Conservation (phyloP, 2,888 invertebrate species). For the Adela reaumurella region DNA sequence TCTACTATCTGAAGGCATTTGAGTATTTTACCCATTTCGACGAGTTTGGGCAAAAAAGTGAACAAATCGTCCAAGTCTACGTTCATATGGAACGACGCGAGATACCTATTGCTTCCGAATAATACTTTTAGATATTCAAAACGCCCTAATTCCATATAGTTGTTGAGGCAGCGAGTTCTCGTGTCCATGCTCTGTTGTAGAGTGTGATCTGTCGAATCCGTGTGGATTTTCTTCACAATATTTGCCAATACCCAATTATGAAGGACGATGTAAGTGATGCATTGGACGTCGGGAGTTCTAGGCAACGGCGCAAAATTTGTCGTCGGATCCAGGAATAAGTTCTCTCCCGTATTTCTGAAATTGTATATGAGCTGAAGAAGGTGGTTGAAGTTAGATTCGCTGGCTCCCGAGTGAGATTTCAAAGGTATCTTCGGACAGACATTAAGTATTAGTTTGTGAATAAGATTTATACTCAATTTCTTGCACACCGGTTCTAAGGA, state of each 20-base stretch:
- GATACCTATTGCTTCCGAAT: slow-evolving; percentile 54
- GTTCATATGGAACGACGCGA: slow-evolving; percentile 59
- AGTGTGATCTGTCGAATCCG: slow-evolving; percentile 42
- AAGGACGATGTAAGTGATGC: slow-evolving; percentile 60
- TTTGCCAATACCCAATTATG: slow-evolving; percentile 68
- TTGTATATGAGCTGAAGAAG: slow-evolving; percentile 38
- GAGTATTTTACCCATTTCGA: slow-evolving; percentile 40
- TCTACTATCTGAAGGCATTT: slow-evolving; percentile 53
- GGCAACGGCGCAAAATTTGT: slow-evolving; percentile 39
- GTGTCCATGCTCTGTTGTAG: slow-evolving; percentile 52
- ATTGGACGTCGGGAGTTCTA: slow-evolving; percentile 45
- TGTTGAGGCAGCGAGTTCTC: slow-evolving; percentile 58
- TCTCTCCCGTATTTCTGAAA: slow-evolving; percentile 41
- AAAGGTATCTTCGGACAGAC: slow-evolving; percentile 65
- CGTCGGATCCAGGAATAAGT: slow-evolving; percentile 44
- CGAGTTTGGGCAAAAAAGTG: slow-evolving; percentile 39
- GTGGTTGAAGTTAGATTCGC: slow-evolving; percentile 34
- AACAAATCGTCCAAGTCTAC: slow-evolving; percentile 50
- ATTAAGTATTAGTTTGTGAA: slow-evolving; percentile 69
- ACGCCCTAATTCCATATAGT: slow-evolving; percentile 54
- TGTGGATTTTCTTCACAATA: slow-evolving; percentile 62
- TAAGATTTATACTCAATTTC: slow-evolving; percentile 68
- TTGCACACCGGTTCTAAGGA: slow-evolving; percentile 67
- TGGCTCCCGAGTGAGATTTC: slow-evolving; percentile 34
- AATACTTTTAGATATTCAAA: slow-evolving; percentile 49